These are phyloP conservation scores for Scrobipalpa costella DNA, from an alignment of 2,888 invertebrate species.

Conservation along the genomic window DNA sequence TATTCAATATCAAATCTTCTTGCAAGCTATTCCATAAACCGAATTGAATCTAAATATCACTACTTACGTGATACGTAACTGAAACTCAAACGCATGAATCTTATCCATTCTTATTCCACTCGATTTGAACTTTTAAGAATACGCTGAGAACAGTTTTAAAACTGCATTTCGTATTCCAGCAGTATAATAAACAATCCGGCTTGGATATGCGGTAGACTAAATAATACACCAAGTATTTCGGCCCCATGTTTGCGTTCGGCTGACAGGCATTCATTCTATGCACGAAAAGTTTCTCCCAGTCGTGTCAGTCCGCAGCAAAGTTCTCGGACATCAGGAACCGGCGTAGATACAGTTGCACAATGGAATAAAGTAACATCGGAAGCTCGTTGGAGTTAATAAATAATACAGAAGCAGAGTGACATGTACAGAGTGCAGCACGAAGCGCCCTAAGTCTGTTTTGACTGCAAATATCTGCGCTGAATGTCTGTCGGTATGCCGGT, in stretches of 20 bases:
- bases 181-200: slow-evolving; percentile 40
- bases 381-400: slow-evolving; percentile 80
- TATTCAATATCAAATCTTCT: slow-evolving; percentile 21
- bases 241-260: slow-evolving; percentile 70
- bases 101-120: slow-evolving; percentile 25
- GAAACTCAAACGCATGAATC: slow-evolving; percentile 19
- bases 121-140: slow-evolving; percentile 27
- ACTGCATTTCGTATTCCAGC: slow-evolving; percentile 26
- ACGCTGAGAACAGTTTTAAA: slow-evolving; percentile 25
- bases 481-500: slow-evolving; percentile 45
- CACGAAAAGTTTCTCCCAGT: slow-evolving; percentile 75
- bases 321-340: slow-evolving; percentile 75
- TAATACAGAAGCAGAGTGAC: slow-evolving; percentile 76
- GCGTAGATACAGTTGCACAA: slow-evolving; percentile 72
- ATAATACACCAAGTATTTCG: slow-evolving; percentile 68
- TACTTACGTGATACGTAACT: slow-evolving; percentile 22
- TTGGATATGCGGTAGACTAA: slow-evolving; percentile 49
- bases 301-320: slow-evolving; percentile 70
- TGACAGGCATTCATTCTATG: slow-evolving; percentile 78
- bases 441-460: slow-evolving; percentile 73
- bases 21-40: slow-evolving; percentile 10
- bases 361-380: slow-evolving; percentile 80
- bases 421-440: slow-evolving; percentile 70
- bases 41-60: slow-evolving; percentile 20
- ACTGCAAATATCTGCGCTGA: slow-evolving; percentile 76